phyloP scores from a whole-genome alignment of 1,140 invertebrate genomes.

The Drosophila bocki region DNA sequence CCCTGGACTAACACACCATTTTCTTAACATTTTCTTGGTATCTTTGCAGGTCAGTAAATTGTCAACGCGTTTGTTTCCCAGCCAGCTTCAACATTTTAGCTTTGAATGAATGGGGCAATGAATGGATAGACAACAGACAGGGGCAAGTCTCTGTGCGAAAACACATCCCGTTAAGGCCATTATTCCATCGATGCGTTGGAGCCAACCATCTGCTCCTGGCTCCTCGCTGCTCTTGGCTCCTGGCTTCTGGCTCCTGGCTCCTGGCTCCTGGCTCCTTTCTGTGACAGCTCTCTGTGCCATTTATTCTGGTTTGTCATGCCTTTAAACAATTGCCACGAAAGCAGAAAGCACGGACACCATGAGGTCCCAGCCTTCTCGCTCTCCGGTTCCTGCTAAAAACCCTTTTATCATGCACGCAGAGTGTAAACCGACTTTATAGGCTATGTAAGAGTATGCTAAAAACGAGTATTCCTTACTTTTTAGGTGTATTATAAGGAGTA shows the following conservation, averaged over 20 bases:
- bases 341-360: conserved; percentile 14
- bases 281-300: conserved; percentile 34
- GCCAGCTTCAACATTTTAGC: conserved; percentile 20
- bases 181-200: conserved; percentile 21
- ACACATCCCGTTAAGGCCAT: conserved; percentile 29
- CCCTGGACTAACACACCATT: conserved; percentile 27
- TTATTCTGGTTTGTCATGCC: conserved; percentile 56
- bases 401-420: conserved; percentile 18
- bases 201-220: conserved; percentile 1
- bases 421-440: conserved; percentile 1
- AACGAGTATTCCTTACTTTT: background rate
- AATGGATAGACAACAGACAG: conserved; percentile 8
- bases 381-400: conserved; percentile 3
- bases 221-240: background rate
- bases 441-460: background rate
- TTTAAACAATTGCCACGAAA: conserved; percentile 54
- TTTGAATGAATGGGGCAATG: conserved; percentile 21
- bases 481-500: background rate
- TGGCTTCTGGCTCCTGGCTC: background rate
- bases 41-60: conserved; percentile 64
- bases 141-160: background rate
- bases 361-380: background rate
- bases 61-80: conserved; percentile 19
- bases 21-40: conserved; percentile 25
- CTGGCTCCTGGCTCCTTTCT: conserved; percentile 2